Percentiles rank a stretch among this genome's conserved stretches.
phyloP scores from a whole-genome alignment of 2,888 invertebrate species.

The Spilarctia lutea region DNA sequence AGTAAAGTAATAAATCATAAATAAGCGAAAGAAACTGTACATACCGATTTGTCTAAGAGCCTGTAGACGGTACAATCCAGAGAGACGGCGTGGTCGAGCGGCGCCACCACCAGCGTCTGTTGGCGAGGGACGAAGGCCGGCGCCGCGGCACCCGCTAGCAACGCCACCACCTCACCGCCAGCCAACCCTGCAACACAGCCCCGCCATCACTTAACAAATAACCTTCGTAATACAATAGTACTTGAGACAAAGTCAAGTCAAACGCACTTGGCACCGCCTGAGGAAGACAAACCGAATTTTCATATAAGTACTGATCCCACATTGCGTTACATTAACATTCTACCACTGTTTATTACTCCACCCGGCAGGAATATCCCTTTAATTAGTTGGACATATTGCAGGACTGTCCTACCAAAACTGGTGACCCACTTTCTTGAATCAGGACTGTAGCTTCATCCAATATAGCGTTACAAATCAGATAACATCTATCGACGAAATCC shows the following conservation, averaged over 20 bases:
- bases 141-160: slow-evolving; percentile 15
- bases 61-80: slow-evolving; percentile 69
- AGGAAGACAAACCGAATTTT: neutral
- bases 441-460: neutral
- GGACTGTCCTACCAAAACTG: neutral
- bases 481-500: neutral
- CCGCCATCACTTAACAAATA: neutral
- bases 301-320: neutral
- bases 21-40: slow-evolving; percentile 25
- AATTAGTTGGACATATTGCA: too few relatives aligned
- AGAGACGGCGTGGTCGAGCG: slow-evolving; percentile 62
- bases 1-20: neutral
- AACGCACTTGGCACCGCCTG: neutral
- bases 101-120: slow-evolving; percentile 59
- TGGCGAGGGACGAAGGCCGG: slow-evolving; percentile 62
- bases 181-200: slow-evolving; percentile 43
- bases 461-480: neutral
- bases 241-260: too few relatives aligned
- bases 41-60: slow-evolving; percentile 70
- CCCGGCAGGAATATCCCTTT: neutral
- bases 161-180: slow-evolving; percentile 49
- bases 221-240: neutral
- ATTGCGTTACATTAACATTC: neutral
- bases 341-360: neutral
- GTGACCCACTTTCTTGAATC: neutral